Percentiles rank a stretch among this genome's conserved stretches.
These are phyloP conservation scores for Selenia dentaria DNA, from an alignment of 2,888 invertebrate genomes.

Conservation along the genomic window DNA sequence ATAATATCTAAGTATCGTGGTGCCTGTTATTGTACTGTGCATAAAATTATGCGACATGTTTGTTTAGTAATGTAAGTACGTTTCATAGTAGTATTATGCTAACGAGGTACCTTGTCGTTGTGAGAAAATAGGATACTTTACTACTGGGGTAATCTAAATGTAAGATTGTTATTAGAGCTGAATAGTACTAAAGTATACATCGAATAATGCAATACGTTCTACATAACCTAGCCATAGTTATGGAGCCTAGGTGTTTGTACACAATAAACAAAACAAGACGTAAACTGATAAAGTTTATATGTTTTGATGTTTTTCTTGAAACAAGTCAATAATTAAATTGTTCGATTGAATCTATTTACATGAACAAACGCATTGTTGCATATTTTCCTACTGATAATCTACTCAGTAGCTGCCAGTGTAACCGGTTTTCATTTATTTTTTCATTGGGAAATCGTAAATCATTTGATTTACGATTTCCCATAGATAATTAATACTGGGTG, in stretches of 20 bases:
- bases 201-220: neutral
- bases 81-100: neutral
- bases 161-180: neutral
- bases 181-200: neutral
- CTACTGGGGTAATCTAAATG: neutral
- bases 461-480: too few relatives aligned
- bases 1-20: neutral
- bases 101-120: conserved; percentile 1
- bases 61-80: neutral
- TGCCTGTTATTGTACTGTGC: conserved; percentile 7
- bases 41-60: conserved; percentile 12
- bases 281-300: too few relatives aligned
- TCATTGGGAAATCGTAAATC: too few relatives aligned
- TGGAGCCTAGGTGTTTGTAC: too few relatives aligned
- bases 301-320: neutral
- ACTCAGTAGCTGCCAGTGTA: too few relatives aligned
- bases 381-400: too few relatives aligned
- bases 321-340: neutral
- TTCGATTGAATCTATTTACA: neutral
- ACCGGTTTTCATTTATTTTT: too few relatives aligned
- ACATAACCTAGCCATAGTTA: too few relatives aligned
- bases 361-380: neutral
- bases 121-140: neutral
- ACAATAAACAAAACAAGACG: too few relatives aligned
- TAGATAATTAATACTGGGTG: too few relatives aligned